phyloP scores from a whole-genome alignment of 1,140 invertebrate genomes.

The Pomacea maculata region DNA sequence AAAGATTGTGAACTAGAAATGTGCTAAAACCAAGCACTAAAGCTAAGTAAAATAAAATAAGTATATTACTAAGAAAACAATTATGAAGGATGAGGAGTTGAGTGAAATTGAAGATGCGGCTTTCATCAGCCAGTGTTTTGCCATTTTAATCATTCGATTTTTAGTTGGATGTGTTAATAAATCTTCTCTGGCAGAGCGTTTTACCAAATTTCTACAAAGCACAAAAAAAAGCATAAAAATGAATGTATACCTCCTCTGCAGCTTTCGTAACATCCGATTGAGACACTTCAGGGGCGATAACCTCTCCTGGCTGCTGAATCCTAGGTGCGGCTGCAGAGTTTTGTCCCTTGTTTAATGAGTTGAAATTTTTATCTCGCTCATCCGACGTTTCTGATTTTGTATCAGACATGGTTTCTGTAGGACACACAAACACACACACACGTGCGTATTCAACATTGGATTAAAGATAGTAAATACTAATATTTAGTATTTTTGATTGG shows the following conservation, averaged over 20 bases:
- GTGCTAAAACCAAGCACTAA: background rate
- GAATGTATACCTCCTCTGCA: background rate
- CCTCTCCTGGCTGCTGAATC: constrained; percentile 21
- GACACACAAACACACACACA: too few species aligned
- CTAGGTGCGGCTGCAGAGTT: background rate
- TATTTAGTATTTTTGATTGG: too few species aligned
- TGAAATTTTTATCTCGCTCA: background rate
- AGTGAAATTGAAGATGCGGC: background rate
- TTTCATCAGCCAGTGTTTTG: background rate
- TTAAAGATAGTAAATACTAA: too few species aligned
- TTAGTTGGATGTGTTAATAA: background rate
- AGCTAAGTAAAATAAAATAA: background rate
- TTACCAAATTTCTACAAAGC: background rate
- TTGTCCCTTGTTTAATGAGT: background rate
- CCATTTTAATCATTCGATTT: background rate
- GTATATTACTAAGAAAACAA: too few species aligned
- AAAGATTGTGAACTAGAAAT: background rate
- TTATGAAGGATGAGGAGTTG: too few species aligned
- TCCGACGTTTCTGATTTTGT: too few species aligned
- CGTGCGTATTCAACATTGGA: too few species aligned
- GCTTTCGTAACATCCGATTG: constrained; percentile 5
- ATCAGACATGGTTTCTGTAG: too few species aligned
- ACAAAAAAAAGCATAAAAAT: background rate
- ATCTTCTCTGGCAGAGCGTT: background rate
- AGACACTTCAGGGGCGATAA: constrained; percentile 20